A percentile compares a stretch with the other conserved stretches of the same genome.
Evolutionary conservation across 2,113 vertebrate species (phyloP).

Genomic region (Caracal caracal): DNA sequence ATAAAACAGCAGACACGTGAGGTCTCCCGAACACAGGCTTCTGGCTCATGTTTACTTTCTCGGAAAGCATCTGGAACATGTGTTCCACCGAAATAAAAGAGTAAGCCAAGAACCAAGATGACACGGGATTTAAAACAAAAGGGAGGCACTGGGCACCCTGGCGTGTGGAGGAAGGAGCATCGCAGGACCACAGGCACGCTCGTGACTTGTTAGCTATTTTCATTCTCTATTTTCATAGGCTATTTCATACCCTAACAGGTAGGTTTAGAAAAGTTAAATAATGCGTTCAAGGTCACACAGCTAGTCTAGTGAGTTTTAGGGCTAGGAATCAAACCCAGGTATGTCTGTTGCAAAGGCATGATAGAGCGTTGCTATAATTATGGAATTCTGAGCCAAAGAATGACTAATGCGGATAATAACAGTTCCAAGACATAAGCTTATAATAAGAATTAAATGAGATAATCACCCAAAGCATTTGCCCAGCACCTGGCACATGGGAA

Average conservation of each 20-base stretch:
- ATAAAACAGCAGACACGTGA: background rate
- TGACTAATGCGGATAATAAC: background rate
- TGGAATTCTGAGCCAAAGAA: background rate
- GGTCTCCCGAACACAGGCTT: background rate
- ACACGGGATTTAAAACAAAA: background rate
- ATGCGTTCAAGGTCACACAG: background rate
- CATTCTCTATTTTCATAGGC: no score
- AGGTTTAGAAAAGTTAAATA: background rate
- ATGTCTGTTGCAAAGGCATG: background rate
- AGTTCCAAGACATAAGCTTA: background rate
- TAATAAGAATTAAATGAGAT: slow-evolving; percentile 4
- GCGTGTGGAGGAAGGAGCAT: background rate
- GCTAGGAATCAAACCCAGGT: background rate
- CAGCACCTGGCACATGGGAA: background rate
- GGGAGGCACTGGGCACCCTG: background rate
- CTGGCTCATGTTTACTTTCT: slow-evolving; percentile 48
- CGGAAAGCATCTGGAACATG: background rate
- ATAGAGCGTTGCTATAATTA: background rate
- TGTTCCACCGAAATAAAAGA: background rate
- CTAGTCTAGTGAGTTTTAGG: background rate
- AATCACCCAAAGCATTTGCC: background rate
- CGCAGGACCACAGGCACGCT: background rate
- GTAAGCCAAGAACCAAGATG: background rate
- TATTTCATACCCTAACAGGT: background rate
- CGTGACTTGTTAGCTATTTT: background rate